Evolutionary conservation across 2,113 vertebrate genomes (phyloP).

Genomic region (Sylvilagus bachmani): DNA sequence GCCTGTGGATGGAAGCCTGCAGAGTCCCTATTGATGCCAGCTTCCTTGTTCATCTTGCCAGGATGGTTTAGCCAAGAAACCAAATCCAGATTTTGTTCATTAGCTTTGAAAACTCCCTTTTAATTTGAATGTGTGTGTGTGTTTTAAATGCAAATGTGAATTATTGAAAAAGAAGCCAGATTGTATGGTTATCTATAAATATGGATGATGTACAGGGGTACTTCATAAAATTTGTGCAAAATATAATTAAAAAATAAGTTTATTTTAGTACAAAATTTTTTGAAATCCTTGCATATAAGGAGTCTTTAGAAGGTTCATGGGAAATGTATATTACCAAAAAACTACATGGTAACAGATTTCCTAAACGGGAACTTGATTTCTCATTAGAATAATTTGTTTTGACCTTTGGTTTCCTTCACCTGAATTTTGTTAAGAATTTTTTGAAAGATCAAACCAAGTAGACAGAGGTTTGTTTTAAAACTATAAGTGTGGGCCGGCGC

Average conservation of each 20-base stretch:
- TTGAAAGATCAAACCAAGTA: neutral
- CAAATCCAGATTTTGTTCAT: conserved; percentile 29
- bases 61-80: conserved; percentile 5
- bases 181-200: neutral
- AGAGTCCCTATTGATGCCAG: neutral
- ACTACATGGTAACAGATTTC: conserved; percentile 28
- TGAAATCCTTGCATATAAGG: no score
- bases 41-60: conserved; percentile 31
- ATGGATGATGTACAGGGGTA: neutral
- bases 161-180: neutral
- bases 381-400: conserved; percentile 24
- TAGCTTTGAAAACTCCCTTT: conserved; percentile 48
- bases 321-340: no score
- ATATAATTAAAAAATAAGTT: no score
- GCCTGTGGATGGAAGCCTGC: neutral
- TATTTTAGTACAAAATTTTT: no score
- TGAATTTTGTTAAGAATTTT: conserved; percentile 16
- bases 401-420: neutral
- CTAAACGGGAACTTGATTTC: neutral
- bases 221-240: no score
- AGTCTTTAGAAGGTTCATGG: no score
- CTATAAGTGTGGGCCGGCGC: neutral
- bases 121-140: neutral
- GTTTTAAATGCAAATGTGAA: neutral
- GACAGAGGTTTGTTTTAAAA: conserved; percentile 43